Evolutionary conservation across 2,888 invertebrate species (phyloP).

Genomic region (Drosophila multiciliata): DNA sequence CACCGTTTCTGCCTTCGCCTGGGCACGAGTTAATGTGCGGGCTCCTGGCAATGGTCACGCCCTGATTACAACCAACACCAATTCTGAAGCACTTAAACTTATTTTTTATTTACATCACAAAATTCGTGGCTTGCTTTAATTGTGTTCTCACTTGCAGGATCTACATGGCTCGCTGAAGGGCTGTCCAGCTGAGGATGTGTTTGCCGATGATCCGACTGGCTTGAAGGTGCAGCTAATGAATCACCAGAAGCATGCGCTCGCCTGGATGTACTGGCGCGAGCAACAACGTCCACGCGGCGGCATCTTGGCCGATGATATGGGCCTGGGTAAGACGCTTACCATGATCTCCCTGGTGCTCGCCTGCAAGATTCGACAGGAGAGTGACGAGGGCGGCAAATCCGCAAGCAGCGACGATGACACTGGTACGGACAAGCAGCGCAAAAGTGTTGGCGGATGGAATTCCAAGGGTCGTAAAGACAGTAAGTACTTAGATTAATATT

Average conservation of each 20-base stretch:
- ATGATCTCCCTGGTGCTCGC: constrained; percentile 91
- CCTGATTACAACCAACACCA: constrained; percentile 67
- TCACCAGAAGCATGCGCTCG: constrained; percentile 94
- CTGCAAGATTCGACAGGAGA: constrained; percentile 85
- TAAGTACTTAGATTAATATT: constrained; percentile 50
- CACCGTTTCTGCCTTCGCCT: constrained; percentile 32
- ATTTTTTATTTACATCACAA: neutral
- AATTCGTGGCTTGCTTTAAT: neutral
- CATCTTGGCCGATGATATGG: constrained; percentile 89
- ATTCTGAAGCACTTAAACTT: constrained; percentile 8
- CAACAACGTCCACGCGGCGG: constrained; percentile 94
- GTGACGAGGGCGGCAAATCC: constrained; percentile 46
- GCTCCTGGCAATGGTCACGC: constrained; percentile 33
- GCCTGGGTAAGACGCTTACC: constrained; percentile 90
- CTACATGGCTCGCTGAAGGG: constrained; percentile 89
- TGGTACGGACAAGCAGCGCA: constrained; percentile 22
- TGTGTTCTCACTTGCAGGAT: constrained; percentile 79
- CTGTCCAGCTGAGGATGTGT: constrained; percentile 88
- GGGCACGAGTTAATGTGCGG: constrained; percentile 81
- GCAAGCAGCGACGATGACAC: constrained; percentile 68
- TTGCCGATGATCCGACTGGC: constrained; percentile 87
- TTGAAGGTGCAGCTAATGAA: constrained; percentile 90
- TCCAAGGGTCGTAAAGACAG: constrained; percentile 81
- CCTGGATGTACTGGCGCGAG: constrained; percentile 96
- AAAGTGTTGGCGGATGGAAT: constrained; percentile 66